Evolutionary conservation across 2,113 vertebrate genomes (phyloP).

Genomic region (Promerops cafer): DNA sequence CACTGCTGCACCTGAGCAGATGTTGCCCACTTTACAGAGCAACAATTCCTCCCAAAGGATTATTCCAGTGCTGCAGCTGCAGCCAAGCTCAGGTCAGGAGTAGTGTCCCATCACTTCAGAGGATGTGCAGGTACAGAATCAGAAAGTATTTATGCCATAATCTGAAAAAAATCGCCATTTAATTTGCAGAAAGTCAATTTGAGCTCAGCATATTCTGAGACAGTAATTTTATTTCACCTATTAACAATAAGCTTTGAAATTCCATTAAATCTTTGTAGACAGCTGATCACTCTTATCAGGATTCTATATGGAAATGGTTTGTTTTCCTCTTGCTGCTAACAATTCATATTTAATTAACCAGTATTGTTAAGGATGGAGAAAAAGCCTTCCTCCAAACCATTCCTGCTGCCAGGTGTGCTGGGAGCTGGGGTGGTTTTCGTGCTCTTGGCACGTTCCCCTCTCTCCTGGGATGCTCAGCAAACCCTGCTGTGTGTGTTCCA

Average conservation of each 20-base stretch:
- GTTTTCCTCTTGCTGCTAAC: neutral
- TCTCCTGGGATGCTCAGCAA: neutral
- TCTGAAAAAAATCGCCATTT: neutral
- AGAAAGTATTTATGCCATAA: neutral
- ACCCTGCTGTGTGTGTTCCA: neutral
- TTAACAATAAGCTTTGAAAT: neutral
- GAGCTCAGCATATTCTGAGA: neutral
- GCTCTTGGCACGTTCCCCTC: neutral
- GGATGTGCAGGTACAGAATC: neutral
- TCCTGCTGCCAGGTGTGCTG: neutral
- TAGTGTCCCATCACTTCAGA: neutral
- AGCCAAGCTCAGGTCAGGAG: neutral
- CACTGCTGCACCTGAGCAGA: neutral
- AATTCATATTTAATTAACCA: neutral
- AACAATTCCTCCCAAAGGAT: neutral
- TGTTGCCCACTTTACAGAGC: neutral
- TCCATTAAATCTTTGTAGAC: neutral
- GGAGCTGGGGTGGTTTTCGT: neutral
- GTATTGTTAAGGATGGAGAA: neutral
- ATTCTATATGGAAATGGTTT: neutral
- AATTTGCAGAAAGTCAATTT: neutral
- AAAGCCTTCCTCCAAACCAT: neutral
- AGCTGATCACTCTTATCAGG: neutral
- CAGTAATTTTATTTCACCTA: neutral
- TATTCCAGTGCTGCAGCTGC: neutral